Conservation (phyloP, 1,140 invertebrate species). For the Leptinotarsa undecemlineata region DNA sequence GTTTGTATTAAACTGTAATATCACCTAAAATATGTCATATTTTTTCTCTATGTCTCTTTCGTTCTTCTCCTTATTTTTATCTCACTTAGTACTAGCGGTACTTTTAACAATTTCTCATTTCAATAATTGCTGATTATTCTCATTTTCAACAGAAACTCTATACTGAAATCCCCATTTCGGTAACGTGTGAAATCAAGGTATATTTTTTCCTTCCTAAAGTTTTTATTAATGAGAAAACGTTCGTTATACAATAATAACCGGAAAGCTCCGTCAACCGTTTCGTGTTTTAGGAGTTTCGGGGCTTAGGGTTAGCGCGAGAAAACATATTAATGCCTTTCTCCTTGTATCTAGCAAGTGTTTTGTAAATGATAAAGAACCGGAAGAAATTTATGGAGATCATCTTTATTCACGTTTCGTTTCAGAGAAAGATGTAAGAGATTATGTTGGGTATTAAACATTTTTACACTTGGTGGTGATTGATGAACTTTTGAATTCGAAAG, state of each 20-base stretch:
- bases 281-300: background rate
- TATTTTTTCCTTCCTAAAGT: background rate
- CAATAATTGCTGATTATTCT: no score
- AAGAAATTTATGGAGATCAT: background rate
- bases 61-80: no score
- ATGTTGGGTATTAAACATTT: conserved; percentile 1
- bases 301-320: background rate
- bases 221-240: background rate
- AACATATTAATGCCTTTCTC: conserved; percentile 3
- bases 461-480: background rate
- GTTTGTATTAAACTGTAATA: no score
- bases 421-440: background rate
- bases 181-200: background rate
- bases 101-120: no score
- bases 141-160: no score
- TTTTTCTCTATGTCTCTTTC: no score
- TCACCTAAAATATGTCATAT: no score
- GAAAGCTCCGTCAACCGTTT: conserved; percentile 4
- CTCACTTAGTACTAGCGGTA: no score
- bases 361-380: background rate
- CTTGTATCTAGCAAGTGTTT: background rate
- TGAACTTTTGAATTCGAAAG: no score
- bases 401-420: background rate
- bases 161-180: background rate
- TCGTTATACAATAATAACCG: conserved; percentile 3